A percentile compares a stretch with the other conserved stretches of the same genome.
These are phyloP conservation scores for Leucophora obtusa DNA, from an alignment of 2,888 invertebrate genomes.

Conservation along the genomic window DNA sequence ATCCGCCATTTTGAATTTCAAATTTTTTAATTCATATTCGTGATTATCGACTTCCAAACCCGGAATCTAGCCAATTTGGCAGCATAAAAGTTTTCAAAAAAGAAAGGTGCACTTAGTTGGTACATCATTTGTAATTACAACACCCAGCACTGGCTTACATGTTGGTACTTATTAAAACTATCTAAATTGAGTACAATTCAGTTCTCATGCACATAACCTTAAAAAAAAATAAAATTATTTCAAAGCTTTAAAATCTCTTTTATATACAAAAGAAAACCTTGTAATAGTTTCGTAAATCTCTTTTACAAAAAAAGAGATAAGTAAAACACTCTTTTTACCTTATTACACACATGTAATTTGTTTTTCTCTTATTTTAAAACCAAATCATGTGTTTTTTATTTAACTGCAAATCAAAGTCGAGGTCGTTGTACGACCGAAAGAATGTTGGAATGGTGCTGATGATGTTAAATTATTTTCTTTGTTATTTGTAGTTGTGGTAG, in stretches of 20 bases:
- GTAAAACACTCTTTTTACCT: neutral
- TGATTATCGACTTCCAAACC: no score
- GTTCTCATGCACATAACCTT: neutral
- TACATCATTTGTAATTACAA: no score
- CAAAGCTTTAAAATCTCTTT: slow-evolving; percentile 32
- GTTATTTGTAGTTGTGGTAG: slow-evolving; percentile 46
- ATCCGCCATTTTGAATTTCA: no score
- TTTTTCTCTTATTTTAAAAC: slow-evolving; percentile 47
- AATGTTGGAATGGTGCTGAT: slow-evolving; percentile 70
- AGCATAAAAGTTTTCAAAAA: no score
- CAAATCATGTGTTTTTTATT: slow-evolving; percentile 61
- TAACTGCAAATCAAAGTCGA: slow-evolving; percentile 77
- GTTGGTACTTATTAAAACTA: neutral
- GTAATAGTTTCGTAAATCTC: slow-evolving; percentile 26
- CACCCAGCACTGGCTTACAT: no score
- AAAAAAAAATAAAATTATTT: slow-evolving; percentile 8
- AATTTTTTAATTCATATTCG: no score
- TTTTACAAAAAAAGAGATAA: neutral
- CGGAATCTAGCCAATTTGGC: no score
- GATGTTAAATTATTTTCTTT: slow-evolving; percentile 62
- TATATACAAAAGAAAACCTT: slow-evolving; percentile 14
- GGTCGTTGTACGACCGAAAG: slow-evolving; percentile 77
- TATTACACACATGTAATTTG: neutral
- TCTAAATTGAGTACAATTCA: neutral
- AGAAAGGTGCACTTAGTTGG: no score